Evolutionary conservation across 2,113 vertebrate genomes (phyloP), one percentile per base, ranked within the genome.

Genomic region (Chamaetylas fuelleborni): DNA sequence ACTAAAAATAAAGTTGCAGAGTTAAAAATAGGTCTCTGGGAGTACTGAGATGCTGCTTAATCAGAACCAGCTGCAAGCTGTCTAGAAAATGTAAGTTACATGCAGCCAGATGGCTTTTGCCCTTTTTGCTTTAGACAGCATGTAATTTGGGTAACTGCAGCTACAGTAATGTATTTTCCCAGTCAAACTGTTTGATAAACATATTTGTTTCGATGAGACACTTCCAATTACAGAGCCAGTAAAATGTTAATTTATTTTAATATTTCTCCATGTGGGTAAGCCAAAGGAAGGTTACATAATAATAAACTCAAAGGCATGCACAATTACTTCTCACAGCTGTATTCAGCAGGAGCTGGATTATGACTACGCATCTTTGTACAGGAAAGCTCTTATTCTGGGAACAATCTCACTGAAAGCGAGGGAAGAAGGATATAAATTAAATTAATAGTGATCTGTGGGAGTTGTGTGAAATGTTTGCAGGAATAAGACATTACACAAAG

Each of bases 41-140:
- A 97, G 97, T 97, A 95, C 96, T 97, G 97, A 97, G 96, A 98
- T 98, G 97, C 96, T 97, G 97, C 97, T 97, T 98, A 98, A 98
- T 98, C 97, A 98, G 98, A 98, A 97, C 97, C 98, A 98, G 98
- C 98, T 98, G 98, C 97, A 98, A 98, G 98, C 98, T 98, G 98
- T 98, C 97, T 98, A 97, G 98, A 98, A 98, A 98, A 98, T 95
- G 65, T 97, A 98, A 97, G 97, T 98, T 98, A 96, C 90, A 98
- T 92, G 97, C 97, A 98, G 96, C 97, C 98, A 98, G 97, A 98
- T 98, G 98, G 97, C 98, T 98, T 98, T 98, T 98, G 98, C 98
- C 97, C 98, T 97, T 98, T 98, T 98, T 97, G 96, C 97, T 98
- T 98, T 97, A 98, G 97, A 98, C 97, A 97, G 96, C 97, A 85